Conservation (phyloP, 2,113 vertebrate species). For the Cichladusa arquata region DNA sequence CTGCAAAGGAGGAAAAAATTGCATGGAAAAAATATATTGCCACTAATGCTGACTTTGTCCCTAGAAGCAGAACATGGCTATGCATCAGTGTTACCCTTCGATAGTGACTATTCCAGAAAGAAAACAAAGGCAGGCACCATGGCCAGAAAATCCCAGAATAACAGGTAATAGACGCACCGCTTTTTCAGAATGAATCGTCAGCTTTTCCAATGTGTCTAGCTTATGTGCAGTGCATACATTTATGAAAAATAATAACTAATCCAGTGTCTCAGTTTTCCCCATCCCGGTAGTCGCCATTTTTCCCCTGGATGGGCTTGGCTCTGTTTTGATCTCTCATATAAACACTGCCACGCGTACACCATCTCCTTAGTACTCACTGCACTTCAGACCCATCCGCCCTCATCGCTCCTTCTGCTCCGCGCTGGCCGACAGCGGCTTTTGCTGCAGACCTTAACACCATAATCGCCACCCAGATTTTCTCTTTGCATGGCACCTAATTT, state of each 20-base stretch:
- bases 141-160: slow-evolving; percentile 91
- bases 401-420: not conserved
- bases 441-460: not conserved
- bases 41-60: slow-evolving; percentile 75
- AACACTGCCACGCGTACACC: slow-evolving; percentile 96
- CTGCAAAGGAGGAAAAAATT: slow-evolving; percentile 65
- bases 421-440: not conserved
- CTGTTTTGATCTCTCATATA: slow-evolving; percentile 84
- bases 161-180: slow-evolving; percentile 84
- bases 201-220: slow-evolving; percentile 54
- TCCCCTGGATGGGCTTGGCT: slow-evolving; percentile 79
- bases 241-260: slow-evolving; percentile 60
- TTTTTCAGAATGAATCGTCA: slow-evolving; percentile 63
- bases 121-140: slow-evolving; percentile 91
- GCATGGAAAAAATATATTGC: slow-evolving; percentile 69
- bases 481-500: slow-evolving; percentile 43
- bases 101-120: slow-evolving; percentile 91
- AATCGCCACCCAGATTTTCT: slow-evolving; percentile 11
- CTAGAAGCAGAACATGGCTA: slow-evolving; percentile 98
- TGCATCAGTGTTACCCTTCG: slow-evolving; percentile 94
- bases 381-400: slow-evolving; percentile 37
- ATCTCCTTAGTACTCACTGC: slow-evolving; percentile 66
- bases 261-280: slow-evolving; percentile 23
- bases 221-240: slow-evolving; percentile 33
- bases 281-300: slow-evolving; percentile 75